Base-by-base conservation (phyloP, 2,888 invertebrate genomes). In the Luffia ferchaultella region DNA sequence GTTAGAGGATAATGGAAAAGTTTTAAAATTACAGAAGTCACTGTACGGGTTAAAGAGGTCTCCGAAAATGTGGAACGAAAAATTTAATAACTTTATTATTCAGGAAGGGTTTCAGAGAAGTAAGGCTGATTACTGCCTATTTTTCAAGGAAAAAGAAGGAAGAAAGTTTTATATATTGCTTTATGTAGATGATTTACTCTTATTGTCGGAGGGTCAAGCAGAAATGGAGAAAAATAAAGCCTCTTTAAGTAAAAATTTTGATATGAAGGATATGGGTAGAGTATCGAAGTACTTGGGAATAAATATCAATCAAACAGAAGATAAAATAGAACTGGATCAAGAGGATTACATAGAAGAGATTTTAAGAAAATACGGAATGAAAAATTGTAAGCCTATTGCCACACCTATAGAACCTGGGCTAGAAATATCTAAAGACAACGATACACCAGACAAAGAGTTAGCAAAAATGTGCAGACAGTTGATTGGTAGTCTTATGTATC, bases 401-500 rank as follows among this genome's bases (percentile, higher is more conserved):
- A 50, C 50, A 41, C 50, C 50, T 41, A 45, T 50, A 18, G 50
- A 46, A 15, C 17, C 16, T 18, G 50, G 50, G 7, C 46, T 50
- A 18, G 15, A 40, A 15, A 12, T 50, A 42, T 44, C 45, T 16
- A 41, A 45, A 41, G n/a, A n/a, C n/a, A 42, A 40, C 40, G 19
- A 45, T 20, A 18, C 49, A 41, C 19, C 42, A 43, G 42, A 46
- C 30, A 50, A 46, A 2, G 50, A 50, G 12, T 40, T 46, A 20
- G 41, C 18, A 2, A 46, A 17, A 42, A 40, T 15, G 46, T 45
- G 50, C 42, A 46, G 46, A 46, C 30, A 42, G 17, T n/a, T 51
- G 16, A 50, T 51, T 47, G 52, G 52, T 40, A 51, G 48, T 20
- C 18, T 52, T 2, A 52, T 54, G 54, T 54, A 53, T 48, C 50